phyloP scores from a whole-genome alignment of 2,888 invertebrate genomes.

The Chorisops tibialis region DNA sequence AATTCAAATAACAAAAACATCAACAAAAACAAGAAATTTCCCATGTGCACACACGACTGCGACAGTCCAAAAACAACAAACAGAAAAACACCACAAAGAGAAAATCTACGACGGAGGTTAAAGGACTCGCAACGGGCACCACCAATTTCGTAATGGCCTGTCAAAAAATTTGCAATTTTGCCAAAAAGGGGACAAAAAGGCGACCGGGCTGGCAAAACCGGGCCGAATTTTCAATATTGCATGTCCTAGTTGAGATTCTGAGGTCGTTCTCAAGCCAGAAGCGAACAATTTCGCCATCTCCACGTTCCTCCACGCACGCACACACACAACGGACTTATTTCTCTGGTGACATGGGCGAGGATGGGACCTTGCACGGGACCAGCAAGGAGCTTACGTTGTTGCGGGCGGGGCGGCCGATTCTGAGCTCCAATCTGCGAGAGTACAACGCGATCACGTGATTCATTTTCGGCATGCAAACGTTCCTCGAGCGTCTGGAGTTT shows the following conservation, averaged over 20 bases:
- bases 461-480: constrained; percentile 61
- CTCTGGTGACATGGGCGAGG: too few relatives aligned
- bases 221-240: too few relatives aligned
- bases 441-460: constrained; percentile 53
- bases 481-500: constrained; percentile 81
- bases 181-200: constrained; percentile 8
- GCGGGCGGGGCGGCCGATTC: constrained; percentile 60
- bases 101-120: neutral
- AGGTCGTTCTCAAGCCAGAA: too few relatives aligned
- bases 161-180: constrained; percentile 27
- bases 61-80: too few relatives aligned
- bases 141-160: constrained; percentile 29
- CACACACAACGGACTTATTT: too few relatives aligned
- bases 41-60: constrained; percentile 23
- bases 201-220: constrained; percentile 43
- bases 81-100: neutral
- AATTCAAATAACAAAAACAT: constrained; percentile 28
- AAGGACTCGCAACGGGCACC: constrained; percentile 28
- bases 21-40: constrained; percentile 31
- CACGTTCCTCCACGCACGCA: too few relatives aligned
- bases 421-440: constrained; percentile 45
- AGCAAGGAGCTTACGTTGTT: constrained; percentile 52
- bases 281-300: too few relatives aligned
- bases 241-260: too few relatives aligned
- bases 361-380: too few relatives aligned